phyloP scores from a whole-genome alignment of 2,797 vertebrate species.

The Gymnodraco acuticeps region DNA sequence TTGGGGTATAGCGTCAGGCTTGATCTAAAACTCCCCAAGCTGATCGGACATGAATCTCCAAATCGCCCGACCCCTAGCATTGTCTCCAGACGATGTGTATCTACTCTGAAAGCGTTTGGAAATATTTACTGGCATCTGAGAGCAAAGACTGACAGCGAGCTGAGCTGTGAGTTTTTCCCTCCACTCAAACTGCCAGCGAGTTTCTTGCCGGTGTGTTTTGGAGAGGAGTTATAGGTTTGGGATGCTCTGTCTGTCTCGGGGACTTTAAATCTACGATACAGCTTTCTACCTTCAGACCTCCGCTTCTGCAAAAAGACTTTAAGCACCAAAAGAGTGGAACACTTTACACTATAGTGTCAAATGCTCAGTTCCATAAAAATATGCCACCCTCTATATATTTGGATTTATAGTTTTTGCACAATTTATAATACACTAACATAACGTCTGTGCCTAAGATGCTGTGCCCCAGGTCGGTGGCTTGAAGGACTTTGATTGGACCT shows the following conservation, averaged over 20 bases:
- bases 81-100: slow-evolving; percentile 51
- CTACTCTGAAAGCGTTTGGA: slow-evolving; percentile 61
- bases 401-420: too few species aligned
- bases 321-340: slow-evolving; percentile 43
- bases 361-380: slow-evolving; percentile 19
- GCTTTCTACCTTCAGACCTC: slow-evolving; percentile 53
- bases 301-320: slow-evolving; percentile 44
- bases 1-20: slow-evolving; percentile 66
- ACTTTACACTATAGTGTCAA: slow-evolving; percentile 16
- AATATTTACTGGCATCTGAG: slow-evolving; percentile 65
- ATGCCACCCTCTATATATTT: too few species aligned
- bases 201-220: slow-evolving; percentile 63
- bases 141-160: slow-evolving; percentile 55
- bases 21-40: slow-evolving; percentile 64
- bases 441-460: too few species aligned
- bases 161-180: slow-evolving; percentile 54
- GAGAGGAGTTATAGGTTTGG: slow-evolving; percentile 52
- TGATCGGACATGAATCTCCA: slow-evolving; percentile 56
- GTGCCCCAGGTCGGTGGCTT: too few species aligned
- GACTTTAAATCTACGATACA: slow-evolving; percentile 57
- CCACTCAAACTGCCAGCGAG: slow-evolving; percentile 65
- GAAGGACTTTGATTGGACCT: too few species aligned
- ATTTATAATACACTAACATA: too few species aligned
- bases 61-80: slow-evolving; percentile 27
- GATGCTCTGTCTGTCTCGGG: slow-evolving; percentile 48